These are phyloP conservation scores for Triplophysa bombifrons DNA, from an alignment of 2,797 vertebrate genomes.

Conservation along the genomic window DNA sequence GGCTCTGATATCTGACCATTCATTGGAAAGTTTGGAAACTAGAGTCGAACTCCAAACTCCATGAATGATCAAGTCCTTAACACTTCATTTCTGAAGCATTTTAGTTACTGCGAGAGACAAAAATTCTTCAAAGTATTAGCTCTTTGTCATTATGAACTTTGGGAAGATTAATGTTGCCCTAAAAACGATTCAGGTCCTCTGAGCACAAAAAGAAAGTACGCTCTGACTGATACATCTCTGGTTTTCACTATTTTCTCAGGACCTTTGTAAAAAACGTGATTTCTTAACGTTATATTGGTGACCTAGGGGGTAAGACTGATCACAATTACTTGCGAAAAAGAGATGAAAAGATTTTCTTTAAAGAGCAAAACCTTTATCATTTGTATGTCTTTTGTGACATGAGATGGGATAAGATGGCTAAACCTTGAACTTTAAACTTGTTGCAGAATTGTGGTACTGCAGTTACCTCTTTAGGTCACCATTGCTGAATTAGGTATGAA, in stretches of 20 bases:
- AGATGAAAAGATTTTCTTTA: neutral
- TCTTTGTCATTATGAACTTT: conserved; percentile 30
- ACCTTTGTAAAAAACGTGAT: conserved; percentile 14
- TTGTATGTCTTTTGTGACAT: neutral
- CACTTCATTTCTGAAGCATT: conserved; percentile 5
- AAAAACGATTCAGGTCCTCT: conserved; percentile 7
- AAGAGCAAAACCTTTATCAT: conserved; percentile 12
- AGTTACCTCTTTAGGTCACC: conserved; percentile 58
- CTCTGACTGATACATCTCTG: neutral
- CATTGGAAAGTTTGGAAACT: conserved; percentile 11
- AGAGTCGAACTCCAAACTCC: neutral
- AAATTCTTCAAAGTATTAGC: neutral
- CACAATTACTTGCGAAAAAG: conserved; percentile 15
- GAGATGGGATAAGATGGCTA: neutral
- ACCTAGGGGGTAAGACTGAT: conserved; percentile 32
- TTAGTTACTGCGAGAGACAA: neutral
- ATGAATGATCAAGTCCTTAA: conserved; percentile 21
- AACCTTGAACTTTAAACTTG: conserved; percentile 34
- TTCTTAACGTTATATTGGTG: conserved; percentile 40
- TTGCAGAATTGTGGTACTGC: conserved; percentile 50
- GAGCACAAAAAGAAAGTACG: conserved; percentile 3
- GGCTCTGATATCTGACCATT: conserved; percentile 36
- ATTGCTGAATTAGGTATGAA: conserved; percentile 73
- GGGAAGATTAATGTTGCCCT: conserved; percentile 11
- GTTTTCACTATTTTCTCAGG: neutral